Percentiles rank a stretch among this genome's conserved stretches.
Evolutionary conservation across 2,888 invertebrate genomes (phyloP).

Genomic region (Torymus texanus): DNA sequence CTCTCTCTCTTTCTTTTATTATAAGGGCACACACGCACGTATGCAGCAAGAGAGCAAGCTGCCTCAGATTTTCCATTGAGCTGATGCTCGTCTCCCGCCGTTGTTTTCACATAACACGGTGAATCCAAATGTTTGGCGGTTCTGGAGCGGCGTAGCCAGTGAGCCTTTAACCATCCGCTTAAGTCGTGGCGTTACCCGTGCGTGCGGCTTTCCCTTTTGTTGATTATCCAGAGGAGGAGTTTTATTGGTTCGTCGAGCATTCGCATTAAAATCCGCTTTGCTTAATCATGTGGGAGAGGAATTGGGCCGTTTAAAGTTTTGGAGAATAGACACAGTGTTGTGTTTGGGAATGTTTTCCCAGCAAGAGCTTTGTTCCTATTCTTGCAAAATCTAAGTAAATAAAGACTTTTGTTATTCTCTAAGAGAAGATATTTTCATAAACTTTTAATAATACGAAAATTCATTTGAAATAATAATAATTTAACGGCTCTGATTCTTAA

Average conservation of each 20-base stretch:
- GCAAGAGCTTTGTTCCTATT: neutral
- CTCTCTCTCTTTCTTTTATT: conserved; percentile 18
- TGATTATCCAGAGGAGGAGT: conserved; percentile 33
- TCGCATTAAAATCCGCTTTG: conserved; percentile 47
- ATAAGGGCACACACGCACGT: neutral
- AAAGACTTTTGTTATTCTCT: too few species aligned
- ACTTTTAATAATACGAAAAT: too few species aligned
- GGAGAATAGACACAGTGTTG: neutral
- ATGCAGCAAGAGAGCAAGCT: neutral
- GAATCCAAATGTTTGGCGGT: conserved; percentile 41
- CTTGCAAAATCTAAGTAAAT: neutral
- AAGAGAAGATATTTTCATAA: neutral
- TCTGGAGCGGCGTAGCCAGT: neutral
- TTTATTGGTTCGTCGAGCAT: conserved; percentile 32
- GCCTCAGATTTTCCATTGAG: conserved; percentile 44
- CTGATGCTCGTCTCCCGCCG: neutral
- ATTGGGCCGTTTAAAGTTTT: conserved; percentile 19
- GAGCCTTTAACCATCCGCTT: conserved; percentile 52
- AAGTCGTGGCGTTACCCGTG: conserved; percentile 28
- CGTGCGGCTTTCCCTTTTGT: conserved; percentile 47
- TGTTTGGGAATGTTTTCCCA: conserved; percentile 27
- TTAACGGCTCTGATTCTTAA: too few species aligned
- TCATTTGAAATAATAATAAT: too few species aligned
- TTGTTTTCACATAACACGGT: conserved; percentile 46
- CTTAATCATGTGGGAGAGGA: neutral